Evolutionary conservation across 2,113 vertebrate genomes (phyloP), one percentile per base, ranked within the genome.

Genomic region (Tylochromis polylepis): DNA sequence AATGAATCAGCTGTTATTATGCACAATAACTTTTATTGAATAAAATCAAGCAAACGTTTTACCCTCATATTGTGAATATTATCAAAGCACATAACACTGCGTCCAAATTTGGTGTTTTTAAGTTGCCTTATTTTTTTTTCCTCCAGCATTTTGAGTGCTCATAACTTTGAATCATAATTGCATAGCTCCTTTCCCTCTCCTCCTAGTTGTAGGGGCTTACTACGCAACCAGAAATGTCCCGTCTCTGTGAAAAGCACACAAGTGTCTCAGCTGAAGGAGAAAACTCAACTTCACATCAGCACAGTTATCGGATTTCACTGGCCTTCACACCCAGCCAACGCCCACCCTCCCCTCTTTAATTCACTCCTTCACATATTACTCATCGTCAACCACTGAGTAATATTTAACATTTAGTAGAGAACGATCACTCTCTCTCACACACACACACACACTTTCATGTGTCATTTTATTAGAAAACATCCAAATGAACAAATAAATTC

Each of bases 391-490:
- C 43, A 51, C 43, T n/a, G 46, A 51, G 10, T 38, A 65, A 3
- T 34, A 65, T 65, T 38, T 34, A 65, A 29, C 6, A 53, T 77
- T 77, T 77, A 78, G 41, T 8, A 34, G 46, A 20, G 24, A 90
- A 56, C 62, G 49, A 31, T 36, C 6, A 65, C 60, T 14, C 18
- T 36, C 6, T 38, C 60, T 14, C 18, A 34, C 1, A 58, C 5
- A 51, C 2, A 8, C 8, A 20, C 77, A 20, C 53, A n/a, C 72
- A 85, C 46, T 24, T 82, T 80, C 80, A 92, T 92, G 84, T 90
- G 62, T 86, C 79, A 55, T 94, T 95, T 96, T 95, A 95, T 94
- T 95, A 94, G 49, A 93, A 95, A 95, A 93, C 83, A 86, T 79
- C 31, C 70, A 92, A 94, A 93, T 79, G 3, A 67, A 91, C 79